A percentile compares a stretch with the other conserved stretches of the same genome.
phyloP scores from a whole-genome alignment of 2,797 vertebrate species.

The Coluber constrictor region DNA sequence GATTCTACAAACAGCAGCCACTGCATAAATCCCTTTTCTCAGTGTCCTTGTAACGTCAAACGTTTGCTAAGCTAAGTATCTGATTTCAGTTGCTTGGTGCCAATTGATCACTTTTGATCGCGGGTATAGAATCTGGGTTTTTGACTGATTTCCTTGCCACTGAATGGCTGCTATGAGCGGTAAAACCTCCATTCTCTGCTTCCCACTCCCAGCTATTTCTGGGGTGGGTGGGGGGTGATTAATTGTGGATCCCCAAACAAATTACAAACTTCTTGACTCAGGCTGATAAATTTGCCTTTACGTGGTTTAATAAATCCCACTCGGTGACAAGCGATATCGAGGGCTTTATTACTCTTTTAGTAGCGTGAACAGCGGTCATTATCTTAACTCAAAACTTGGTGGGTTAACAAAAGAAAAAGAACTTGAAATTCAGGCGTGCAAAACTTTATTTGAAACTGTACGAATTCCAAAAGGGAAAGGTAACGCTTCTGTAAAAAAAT shows the following conservation, averaged over 20 bases:
- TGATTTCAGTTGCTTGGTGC: not conserved
- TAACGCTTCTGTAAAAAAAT: too few species aligned
- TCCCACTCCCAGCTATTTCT: not conserved
- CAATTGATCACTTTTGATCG: not conserved
- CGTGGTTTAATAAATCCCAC: conserved; percentile 10
- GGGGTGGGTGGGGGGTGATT: conserved; percentile 1
- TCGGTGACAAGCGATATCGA: not conserved
- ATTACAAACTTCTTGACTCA: conserved; percentile 7
- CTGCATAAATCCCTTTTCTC: too few species aligned
- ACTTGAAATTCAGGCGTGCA: not conserved
- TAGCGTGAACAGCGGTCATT: not conserved
- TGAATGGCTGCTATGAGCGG: not conserved
- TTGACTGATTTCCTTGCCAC: conserved; percentile 1
- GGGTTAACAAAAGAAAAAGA: not conserved
- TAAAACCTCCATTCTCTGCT: not conserved
- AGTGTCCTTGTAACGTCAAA: too few species aligned
- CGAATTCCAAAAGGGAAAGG: too few species aligned
- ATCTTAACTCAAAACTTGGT: not conserved
- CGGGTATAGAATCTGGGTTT: not conserved
- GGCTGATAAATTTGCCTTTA: conserved; percentile 10
- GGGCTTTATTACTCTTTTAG: not conserved
- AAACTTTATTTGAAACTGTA: not conserved
- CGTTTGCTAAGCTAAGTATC: too few species aligned
- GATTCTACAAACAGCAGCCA: too few species aligned
- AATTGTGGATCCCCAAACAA: conserved; percentile 30